These are phyloP conservation scores for Galagoides demidoff DNA, from an alignment of 2,797 vertebrate species.

Conservation along the genomic window DNA sequence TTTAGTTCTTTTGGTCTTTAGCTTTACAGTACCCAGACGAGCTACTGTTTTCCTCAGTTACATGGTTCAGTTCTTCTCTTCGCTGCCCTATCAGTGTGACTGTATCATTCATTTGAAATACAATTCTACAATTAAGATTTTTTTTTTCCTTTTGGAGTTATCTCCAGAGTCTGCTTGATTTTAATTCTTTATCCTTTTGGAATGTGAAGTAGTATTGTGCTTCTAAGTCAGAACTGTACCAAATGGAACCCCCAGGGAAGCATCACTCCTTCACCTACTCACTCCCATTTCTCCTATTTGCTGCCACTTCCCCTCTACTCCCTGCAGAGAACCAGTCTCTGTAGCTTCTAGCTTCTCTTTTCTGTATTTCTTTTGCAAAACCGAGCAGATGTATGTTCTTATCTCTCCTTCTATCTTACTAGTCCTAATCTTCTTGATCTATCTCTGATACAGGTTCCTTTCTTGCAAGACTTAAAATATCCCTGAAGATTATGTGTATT, in stretches of 20 bases:
- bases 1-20: not conserved
- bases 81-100: not conserved
- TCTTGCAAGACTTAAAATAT: not conserved
- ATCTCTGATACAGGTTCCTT: not conserved
- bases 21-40: not conserved
- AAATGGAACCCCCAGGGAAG: not conserved
- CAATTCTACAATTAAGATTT: not conserved
- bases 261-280: not conserved
- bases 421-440: not conserved
- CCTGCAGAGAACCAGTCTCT: not conserved
- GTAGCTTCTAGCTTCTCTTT: not conserved
- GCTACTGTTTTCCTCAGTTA: not conserved
- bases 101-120: not conserved
- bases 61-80: not conserved
- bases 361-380: not conserved
- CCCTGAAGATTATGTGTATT: not conserved
- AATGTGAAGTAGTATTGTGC: not conserved
- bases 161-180: not conserved
- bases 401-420: not conserved
- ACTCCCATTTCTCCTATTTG: not conserved
- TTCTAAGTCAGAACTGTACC: not conserved
- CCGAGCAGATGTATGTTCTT: not conserved
- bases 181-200: slow-evolving; percentile 25
- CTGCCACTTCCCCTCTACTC: not conserved
- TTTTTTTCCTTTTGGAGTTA: not conserved